Evolutionary conservation across 2,888 invertebrate genomes (phyloP), one percentile per base, ranked within the genome.

Genomic region (Atrina japonica): DNA sequence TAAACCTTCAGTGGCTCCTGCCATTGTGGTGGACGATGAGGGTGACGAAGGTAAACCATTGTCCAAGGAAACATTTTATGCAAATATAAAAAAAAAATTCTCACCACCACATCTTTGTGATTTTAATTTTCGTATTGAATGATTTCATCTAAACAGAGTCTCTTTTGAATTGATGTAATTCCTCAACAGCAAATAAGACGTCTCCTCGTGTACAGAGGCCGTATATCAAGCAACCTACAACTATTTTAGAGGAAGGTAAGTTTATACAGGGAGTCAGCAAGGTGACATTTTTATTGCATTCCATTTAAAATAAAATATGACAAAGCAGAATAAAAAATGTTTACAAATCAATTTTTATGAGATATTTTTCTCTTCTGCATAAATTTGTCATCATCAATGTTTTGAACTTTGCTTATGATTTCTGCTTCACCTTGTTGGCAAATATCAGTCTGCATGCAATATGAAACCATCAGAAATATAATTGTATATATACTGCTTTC

Each of bases 221-320:
- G 9, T 87, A 86, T 69, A 47, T 66, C 67, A 86, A 85, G 76
- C 77, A 80, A 66, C 86, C 85, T 23, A 82, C 84, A 29, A 84
- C 83, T 16, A 87, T 85, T 55, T 68, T 86, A 30, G 84, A 86
- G 74, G 82, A 84, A 83, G 80, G 85, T 83, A 83, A 82, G 85
- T n/a, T 61, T 47, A 35, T 18, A 45, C 53, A 45, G 50, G 53
- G 43, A 50, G 71, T 72, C 66, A 66, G 52, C 71, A 67, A 61
- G 56, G 60, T 41, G 59, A 59, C 3, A 25, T 23, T 35, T 35
- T n/a, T n/a, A n/a, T n/a, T n/a, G n/a, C n/a, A n/a, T n/a, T n/a
- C n/a, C n/a, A n/a, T n/a, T n/a, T n/a, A n/a, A n/a, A n/a, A n/a
- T n/a, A n/a, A n/a, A n/a, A n/a, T n/a, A n/a, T n/a, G n/a, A n/a